Percentiles rank a stretch among this genome's conserved stretches.
Evolutionary conservation across 2,113 vertebrate species (phyloP).

Genomic region (Murina feae): DNA sequence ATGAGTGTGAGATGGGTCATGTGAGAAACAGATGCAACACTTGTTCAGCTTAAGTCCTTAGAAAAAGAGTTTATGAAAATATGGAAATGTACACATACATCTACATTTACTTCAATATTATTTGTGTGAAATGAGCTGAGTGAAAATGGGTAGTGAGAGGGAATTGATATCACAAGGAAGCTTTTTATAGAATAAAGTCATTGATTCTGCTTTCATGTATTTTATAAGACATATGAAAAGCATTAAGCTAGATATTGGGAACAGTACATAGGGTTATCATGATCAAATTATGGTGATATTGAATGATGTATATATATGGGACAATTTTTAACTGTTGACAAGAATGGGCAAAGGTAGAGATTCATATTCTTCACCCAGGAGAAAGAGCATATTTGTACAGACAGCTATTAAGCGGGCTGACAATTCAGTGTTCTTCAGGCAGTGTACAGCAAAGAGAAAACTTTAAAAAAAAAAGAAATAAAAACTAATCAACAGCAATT

Average conservation of each 20-base stretch:
- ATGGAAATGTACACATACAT: not conserved
- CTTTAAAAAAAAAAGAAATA: constrained; percentile 38
- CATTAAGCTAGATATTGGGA: not conserved
- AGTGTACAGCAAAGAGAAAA: not conserved
- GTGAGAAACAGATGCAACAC: not conserved
- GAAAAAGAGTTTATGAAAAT: not conserved
- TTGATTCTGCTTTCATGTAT: not conserved
- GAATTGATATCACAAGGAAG: not conserved
- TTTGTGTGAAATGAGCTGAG: not conserved
- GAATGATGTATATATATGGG: not conserved
- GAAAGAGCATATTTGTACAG: not conserved
- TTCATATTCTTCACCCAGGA: not conserved
- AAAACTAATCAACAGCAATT: constrained; percentile 58
- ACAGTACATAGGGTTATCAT: not conserved
- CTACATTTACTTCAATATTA: not conserved
- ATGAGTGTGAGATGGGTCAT: not conserved
- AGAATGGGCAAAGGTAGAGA: not conserved
- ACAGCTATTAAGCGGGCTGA: not conserved
- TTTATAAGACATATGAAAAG: not conserved
- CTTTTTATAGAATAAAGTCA: not conserved
- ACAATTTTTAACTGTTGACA: not conserved
- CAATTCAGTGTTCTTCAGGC: not conserved
- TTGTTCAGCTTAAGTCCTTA: not conserved
- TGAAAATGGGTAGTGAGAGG: not conserved
- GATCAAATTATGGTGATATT: not conserved